Conservation (phyloP, 2,888 invertebrate species). For the Caenorhabditis sp. region DNA sequence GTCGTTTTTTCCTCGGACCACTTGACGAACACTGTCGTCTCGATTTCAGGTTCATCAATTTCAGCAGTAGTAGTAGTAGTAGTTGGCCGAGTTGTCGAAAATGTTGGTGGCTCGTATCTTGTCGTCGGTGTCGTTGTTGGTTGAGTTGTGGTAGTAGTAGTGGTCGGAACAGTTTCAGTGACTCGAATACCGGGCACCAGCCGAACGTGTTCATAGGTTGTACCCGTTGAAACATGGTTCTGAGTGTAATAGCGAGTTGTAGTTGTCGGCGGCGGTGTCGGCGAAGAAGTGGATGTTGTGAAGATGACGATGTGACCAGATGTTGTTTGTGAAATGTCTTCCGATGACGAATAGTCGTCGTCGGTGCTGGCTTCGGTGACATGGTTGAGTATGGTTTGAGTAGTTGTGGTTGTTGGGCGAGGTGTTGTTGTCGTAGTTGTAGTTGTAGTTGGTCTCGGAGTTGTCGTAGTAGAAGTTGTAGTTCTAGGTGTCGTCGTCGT, state of each 20-base stretch:
- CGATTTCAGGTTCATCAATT: constrained; percentile 18
- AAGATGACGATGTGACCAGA: constrained; percentile 6
- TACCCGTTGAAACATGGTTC: neutral
- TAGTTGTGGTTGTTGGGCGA: constrained; percentile 1
- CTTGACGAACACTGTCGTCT: constrained; percentile 11
- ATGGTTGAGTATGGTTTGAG: constrained; percentile 5
- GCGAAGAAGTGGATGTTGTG: constrained; percentile 9
- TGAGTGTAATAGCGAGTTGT: constrained; percentile 9
- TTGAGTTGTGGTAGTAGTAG: constrained; percentile 10
- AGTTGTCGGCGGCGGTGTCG: constrained; percentile 10
- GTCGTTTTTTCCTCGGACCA: constrained; percentile 6
- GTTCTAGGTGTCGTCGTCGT: constrained; percentile 11
- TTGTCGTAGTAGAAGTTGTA: constrained; percentile 9
- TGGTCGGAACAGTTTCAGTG: constrained; percentile 17
- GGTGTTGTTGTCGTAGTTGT: constrained; percentile 7
- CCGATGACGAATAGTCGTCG: constrained; percentile 19
- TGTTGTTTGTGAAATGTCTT: constrained; percentile 10
- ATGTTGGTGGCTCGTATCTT: constrained; percentile 13
- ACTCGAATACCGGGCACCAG: constrained; percentile 34
- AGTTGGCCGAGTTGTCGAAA: constrained; percentile 13
- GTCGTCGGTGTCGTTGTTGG: constrained; percentile 15
- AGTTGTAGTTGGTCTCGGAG: constrained; percentile 14
- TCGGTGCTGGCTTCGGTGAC: constrained; percentile 11
- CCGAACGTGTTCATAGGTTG: constrained; percentile 16
- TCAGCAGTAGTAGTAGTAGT: constrained; percentile 13